Evolutionary conservation across 2,797 vertebrate species (phyloP), one percentile per base, ranked within the genome.

Genomic region (Pagetopsis macropterus): DNA sequence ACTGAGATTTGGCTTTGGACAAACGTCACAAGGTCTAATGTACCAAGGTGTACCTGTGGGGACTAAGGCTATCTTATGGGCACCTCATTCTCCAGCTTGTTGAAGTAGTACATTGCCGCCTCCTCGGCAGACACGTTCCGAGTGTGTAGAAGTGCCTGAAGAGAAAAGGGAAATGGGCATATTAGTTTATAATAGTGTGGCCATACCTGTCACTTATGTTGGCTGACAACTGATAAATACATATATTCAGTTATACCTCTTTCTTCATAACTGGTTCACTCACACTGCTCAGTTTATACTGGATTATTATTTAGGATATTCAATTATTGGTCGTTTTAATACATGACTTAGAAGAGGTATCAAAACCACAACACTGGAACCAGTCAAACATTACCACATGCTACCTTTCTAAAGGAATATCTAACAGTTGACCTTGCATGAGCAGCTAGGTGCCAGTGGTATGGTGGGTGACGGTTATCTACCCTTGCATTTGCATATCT

Each of bases 31-130:
- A 83, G 65, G 82, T 72, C 82, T 77, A 77, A 77, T 72, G 83
- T 84, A 86, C 81, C 85, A 87, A 65, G 40, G 88, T 90, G 89
- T 90, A 86, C 89, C 91, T 92, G 88, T 65, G 70, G 71, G 79
- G 81, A 92, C 89, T 90, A 89, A 92, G 89, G 87, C 85, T 92
- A 92, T 41, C 87, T 90, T 90, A 90, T 88, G 78, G 86, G 88
- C 88, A 95, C 94, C 94, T 96, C 95, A 85, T 95, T 95, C 88
- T 96, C 95, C 89, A 96, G 91, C 84, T 95, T 95, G 93, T 95
- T 94, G 90, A 96, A 96, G 90, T 96, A 96, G 88, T 95, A 96
- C 94, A 96, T 95, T 64, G 95, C 95, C 44, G 96, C 96, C 82
- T 95, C 95, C 76, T 96, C 95, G 1, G 95, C 95, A 58, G 95